Evolutionary conservation across 2,797 vertebrate genomes (phyloP).

Genomic region (Caiman crocodilus): DNA sequence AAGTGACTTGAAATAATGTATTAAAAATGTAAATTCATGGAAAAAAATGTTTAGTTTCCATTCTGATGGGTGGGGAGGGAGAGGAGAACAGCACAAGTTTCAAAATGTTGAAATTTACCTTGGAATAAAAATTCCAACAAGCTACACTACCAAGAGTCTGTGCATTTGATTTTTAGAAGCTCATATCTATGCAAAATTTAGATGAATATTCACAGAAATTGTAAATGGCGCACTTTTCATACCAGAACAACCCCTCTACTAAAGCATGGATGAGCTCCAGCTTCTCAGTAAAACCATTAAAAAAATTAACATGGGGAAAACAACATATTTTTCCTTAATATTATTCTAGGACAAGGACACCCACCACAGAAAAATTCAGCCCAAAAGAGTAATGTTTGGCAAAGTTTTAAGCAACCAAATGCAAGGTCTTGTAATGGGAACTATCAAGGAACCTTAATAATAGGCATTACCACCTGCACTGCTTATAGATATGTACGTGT

Average conservation of each 20-base stretch:
- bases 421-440: background rate
- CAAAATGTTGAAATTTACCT: constrained; percentile 36
- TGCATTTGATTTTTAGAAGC: constrained; percentile 56
- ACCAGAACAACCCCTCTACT: background rate
- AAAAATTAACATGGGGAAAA: background rate
- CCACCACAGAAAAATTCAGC: background rate
- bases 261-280: background rate
- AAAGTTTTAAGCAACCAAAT: background rate
- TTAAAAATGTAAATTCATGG: constrained; percentile 45
- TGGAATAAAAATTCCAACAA: constrained; percentile 51
- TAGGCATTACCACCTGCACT: background rate
- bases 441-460: background rate
- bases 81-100: background rate
- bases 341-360: background rate
- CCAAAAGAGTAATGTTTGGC: background rate
- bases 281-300: background rate
- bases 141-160: constrained; percentile 37
- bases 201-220: background rate
- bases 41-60: constrained; percentile 65
- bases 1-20: constrained; percentile 36
- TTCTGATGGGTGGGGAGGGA: constrained; percentile 18
- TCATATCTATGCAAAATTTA: constrained; percentile 2
- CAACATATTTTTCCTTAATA: background rate
- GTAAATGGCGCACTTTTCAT: background rate
- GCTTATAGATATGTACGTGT: background rate